These are phyloP conservation scores for Lepus europaeus DNA, from an alignment of 2,113 vertebrate species.

Conservation along the genomic window DNA sequence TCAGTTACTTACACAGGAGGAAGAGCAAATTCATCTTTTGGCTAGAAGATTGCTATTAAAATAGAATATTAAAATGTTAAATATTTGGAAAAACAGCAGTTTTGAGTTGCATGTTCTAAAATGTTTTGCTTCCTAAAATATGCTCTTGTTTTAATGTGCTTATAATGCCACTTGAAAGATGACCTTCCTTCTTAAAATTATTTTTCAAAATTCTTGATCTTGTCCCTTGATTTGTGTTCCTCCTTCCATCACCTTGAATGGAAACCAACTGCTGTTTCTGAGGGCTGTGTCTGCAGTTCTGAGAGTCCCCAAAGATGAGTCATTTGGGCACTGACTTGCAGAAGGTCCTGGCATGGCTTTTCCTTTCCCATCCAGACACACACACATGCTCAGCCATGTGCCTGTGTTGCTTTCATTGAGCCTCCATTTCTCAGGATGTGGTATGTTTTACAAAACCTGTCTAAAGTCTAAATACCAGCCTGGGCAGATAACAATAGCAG, in stretches of 20 bases:
- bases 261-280: background rate
- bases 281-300: background rate
- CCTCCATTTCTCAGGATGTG: background rate
- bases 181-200: background rate
- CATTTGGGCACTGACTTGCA: background rate
- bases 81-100: conserved; percentile 37
- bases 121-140: background rate
- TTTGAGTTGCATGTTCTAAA: conserved; percentile 39
- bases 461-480: background rate
- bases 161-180: background rate
- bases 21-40: background rate
- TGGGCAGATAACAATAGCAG: background rate
- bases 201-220: background rate
- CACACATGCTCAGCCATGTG: background rate
- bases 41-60: conserved; percentile 15
- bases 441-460: background rate
- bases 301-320: background rate
- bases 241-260: background rate
- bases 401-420: background rate
- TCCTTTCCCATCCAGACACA: background rate
- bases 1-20: background rate
- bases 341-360: background rate
- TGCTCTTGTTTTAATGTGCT: background rate
- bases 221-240: background rate
- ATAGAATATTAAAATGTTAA: conserved; percentile 10